A percentile compares a stretch with the other conserved stretches of the same genome.
Evolutionary conservation across 2,888 invertebrate species (phyloP).

Genomic region (Pogonocherus hispidulus): DNA sequence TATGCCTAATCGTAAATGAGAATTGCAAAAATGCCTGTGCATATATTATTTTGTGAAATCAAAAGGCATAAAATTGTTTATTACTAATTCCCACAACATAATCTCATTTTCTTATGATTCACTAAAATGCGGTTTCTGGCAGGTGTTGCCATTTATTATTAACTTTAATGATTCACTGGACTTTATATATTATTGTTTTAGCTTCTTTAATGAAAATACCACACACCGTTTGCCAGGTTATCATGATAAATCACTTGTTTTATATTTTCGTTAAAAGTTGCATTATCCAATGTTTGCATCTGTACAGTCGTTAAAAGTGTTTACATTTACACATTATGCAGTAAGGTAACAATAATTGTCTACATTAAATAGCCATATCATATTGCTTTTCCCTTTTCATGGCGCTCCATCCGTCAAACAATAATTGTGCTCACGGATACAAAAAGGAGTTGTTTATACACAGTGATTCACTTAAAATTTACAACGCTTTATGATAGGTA

Average conservation of each 20-base stretch:
- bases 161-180: constrained; percentile 22
- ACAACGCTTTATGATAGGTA: too few species aligned
- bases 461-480: too few species aligned
- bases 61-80: constrained; percentile 27
- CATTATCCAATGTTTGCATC: background rate
- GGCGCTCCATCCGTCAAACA: too few species aligned
- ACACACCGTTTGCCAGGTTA: constrained; percentile 11
- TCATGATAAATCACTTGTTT: background rate
- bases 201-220: constrained; percentile 4
- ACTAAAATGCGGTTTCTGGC: constrained; percentile 29
- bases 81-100: constrained; percentile 24
- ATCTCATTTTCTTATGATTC: constrained; percentile 27
- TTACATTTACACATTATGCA: background rate
- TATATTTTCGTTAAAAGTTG: background rate
- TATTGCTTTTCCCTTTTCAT: too few species aligned
- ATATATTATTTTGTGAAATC: constrained; percentile 24
- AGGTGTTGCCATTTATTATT: constrained; percentile 31
- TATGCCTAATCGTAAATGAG: constrained; percentile 15
- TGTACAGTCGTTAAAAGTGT: too few species aligned
- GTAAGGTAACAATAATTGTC: too few species aligned
- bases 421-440: too few species aligned
- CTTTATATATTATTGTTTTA: constrained; percentile 22
- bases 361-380: too few species aligned
- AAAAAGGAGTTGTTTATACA: too few species aligned
- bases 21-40: constrained; percentile 27